Percentiles rank a stretch among this genome's conserved stretches.
phyloP scores from a whole-genome alignment of 1,140 invertebrate genomes.

The Phymorhynchus buccinoides region DNA sequence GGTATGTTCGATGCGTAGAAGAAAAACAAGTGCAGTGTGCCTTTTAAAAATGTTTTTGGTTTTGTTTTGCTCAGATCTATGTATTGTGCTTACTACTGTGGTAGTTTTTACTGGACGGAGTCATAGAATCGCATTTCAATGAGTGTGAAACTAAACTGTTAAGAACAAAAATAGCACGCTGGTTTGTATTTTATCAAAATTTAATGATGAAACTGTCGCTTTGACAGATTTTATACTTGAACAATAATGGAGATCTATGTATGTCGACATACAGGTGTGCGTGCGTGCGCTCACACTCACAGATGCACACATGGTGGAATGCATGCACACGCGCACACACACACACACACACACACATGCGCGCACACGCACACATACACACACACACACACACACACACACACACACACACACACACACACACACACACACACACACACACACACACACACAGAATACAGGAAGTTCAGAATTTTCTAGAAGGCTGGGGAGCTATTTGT shows the following conservation, averaged over 20 bases:
- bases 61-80: not conserved
- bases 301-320: not conserved
- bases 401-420: not conserved
- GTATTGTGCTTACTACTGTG: not conserved
- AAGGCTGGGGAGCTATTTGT: no score
- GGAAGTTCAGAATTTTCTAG: not conserved
- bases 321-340: slow-evolving; percentile 13
- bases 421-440: slow-evolving; percentile 8
- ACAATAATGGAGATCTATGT: no score
- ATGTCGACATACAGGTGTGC: no score
- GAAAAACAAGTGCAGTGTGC: not conserved
- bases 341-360: not conserved
- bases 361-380: slow-evolving; percentile 1
- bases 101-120: not conserved
- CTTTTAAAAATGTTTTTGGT: no score
- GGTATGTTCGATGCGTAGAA: not conserved
- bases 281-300: no score
- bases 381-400: not conserved
- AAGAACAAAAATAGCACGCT: not conserved
- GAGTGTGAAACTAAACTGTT: not conserved
- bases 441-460: no score
- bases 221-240: not conserved
- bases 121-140: not conserved
- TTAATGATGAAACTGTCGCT: no score
- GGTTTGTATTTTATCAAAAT: not conserved